Percentiles rank a stretch among this genome's conserved stretches.
Conservation (phyloP, 1,140 invertebrate genomes). For the Drosophila bocki region DNA sequence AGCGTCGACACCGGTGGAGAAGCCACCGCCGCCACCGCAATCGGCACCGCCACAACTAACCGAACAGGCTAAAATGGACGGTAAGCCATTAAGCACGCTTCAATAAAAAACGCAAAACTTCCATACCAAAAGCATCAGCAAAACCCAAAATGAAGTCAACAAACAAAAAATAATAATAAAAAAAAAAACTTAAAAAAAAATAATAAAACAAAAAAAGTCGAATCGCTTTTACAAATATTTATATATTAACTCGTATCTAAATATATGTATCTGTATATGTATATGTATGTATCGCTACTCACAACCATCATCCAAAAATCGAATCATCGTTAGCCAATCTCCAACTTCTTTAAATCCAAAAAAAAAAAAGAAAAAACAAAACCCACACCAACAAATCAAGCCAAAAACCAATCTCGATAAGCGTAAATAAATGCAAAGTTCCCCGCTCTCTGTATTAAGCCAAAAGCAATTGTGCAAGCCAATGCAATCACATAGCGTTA, state of each 20-base stretch:
- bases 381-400: constrained; percentile 54
- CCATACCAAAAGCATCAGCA: constrained; percentile 70
- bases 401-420: constrained; percentile 72
- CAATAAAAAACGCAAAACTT: constrained; percentile 80
- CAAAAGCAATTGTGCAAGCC: constrained; percentile 46
- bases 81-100: constrained; percentile 84
- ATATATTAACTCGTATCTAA: constrained; percentile 82
- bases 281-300: constrained; percentile 83
- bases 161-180: constrained; percentile 42
- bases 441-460: constrained; percentile 65
- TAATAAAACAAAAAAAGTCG: constrained; percentile 43
- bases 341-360: constrained; percentile 46
- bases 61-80: constrained; percentile 85
- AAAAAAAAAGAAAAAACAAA: constrained; percentile 23
- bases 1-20: constrained; percentile 88
- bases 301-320: constrained; percentile 75
- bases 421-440: constrained; percentile 77
- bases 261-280: constrained; percentile 83
- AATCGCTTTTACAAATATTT: constrained; percentile 84
- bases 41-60: constrained; percentile 89
- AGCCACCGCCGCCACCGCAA: constrained; percentile 88
- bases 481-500: constrained; percentile 64
- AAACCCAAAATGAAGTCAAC: constrained; percentile 59
- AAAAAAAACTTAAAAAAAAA: constrained; percentile 16
- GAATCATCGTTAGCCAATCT: constrained; percentile 79